Percentiles rank a stretch among this genome's conserved stretches.
phyloP scores from a whole-genome alignment of 2,113 vertebrate species.

The Python bivittatus region DNA sequence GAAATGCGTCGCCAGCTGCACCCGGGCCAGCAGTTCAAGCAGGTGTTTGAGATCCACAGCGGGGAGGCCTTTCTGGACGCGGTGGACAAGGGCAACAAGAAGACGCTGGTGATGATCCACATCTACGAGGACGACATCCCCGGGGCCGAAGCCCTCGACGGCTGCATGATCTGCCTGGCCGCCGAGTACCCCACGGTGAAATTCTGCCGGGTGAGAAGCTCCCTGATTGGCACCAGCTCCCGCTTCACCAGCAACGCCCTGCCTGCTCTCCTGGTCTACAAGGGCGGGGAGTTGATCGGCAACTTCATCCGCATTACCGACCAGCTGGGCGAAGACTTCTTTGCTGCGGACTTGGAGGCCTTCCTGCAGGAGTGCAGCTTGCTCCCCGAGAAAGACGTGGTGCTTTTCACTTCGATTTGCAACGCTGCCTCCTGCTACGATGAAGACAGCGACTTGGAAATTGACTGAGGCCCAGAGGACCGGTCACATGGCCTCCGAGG shows the following conservation, averaged over 20 bases:
- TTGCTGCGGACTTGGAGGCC: constrained; percentile 93
- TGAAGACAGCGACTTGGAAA: constrained; percentile 95
- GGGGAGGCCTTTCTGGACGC: constrained; percentile 91
- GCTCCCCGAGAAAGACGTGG: constrained; percentile 86
- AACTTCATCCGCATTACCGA: constrained; percentile 97
- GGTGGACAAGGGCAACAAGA: constrained; percentile 89
- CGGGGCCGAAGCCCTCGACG: constrained; percentile 89
- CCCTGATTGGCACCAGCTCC: constrained; percentile 87
- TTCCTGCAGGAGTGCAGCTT: constrained; percentile 93
- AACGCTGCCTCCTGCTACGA: constrained; percentile 76
- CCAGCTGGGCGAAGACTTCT: constrained; percentile 97
- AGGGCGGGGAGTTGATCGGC: constrained; percentile 90
- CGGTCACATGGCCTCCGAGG: rapidly evolving
- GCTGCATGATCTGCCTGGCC: constrained; percentile 92
- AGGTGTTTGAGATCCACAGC: constrained; percentile 85
- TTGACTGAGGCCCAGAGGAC: constrained; percentile 77
- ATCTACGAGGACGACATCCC: constrained; percentile 90
- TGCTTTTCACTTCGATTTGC: constrained; percentile 76
- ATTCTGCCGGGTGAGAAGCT: constrained; percentile 91
- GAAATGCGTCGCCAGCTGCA: constrained; percentile 92
- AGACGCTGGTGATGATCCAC: constrained; percentile 90
- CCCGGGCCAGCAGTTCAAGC: constrained; percentile 84
- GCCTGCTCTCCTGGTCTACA: constrained; percentile 92
- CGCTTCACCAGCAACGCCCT: constrained; percentile 89
- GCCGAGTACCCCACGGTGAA: constrained; percentile 90